Conservation (phyloP, 1,140 invertebrate genomes). For the honey bee (Apis mellifera) region DNA sequence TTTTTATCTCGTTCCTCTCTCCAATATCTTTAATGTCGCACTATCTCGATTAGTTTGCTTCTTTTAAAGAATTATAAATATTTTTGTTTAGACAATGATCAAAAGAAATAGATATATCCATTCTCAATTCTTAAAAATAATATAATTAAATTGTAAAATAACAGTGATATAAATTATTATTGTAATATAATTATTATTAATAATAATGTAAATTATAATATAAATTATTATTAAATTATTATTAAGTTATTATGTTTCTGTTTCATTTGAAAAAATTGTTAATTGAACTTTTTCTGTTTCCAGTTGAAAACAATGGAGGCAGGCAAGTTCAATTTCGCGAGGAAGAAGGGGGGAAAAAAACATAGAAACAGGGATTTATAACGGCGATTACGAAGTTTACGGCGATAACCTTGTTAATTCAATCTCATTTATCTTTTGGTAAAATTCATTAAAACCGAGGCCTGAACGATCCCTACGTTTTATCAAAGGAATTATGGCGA, state of each 20-base stretch:
- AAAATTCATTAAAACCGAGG: constrained; percentile 45
- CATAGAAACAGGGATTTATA: constrained; percentile 21
- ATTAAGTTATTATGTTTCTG: too few species aligned
- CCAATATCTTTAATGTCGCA: neutral
- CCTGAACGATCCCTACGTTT: constrained; percentile 19
- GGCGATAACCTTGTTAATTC: constrained; percentile 49
- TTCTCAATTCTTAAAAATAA: too few species aligned
- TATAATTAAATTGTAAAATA: too few species aligned
- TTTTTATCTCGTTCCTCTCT: neutral
- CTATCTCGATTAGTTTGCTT: neutral
- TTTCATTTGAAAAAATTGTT: fast-evolving
- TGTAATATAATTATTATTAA: too few species aligned
- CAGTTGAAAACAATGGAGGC: neutral
- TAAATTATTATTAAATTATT: too few species aligned
- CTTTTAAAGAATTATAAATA: too few species aligned
- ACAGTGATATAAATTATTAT: too few species aligned
- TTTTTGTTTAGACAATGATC: too few species aligned
- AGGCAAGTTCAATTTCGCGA: too few species aligned
- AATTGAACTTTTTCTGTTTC: too few species aligned
- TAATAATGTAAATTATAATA: too few species aligned
- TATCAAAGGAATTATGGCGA: constrained; percentile 47
- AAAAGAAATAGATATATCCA: too few species aligned
- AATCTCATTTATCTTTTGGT: constrained; percentile 45
- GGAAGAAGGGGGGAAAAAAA: neutral
- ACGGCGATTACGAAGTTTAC: constrained; percentile 41